Evolutionary conservation across 2,888 invertebrate species (phyloP), one percentile per base, ranked within the genome.

Genomic region (Thecophora atra): DNA sequence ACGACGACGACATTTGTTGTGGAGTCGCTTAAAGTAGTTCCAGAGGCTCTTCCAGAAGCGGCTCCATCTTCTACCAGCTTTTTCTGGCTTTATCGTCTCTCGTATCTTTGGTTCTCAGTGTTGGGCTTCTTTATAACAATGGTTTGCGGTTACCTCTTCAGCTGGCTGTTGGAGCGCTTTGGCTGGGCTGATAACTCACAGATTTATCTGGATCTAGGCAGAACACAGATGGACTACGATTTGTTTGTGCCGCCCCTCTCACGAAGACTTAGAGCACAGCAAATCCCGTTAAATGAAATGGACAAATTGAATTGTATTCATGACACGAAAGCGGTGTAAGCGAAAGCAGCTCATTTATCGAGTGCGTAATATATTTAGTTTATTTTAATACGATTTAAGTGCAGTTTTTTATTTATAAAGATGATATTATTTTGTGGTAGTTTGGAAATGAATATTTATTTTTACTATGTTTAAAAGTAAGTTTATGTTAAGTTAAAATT

Each of bases 61-160:
- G 52, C 56, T 28, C 68, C 54, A 28, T 5, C 15, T 2, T 19
- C 58, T 15, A 67, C 1, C 72, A 80, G 1, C 3, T 83, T 80
- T 70, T 78, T 81, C 42, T 93, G 91, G 87, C 83, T 91, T n/a
- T 91, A 91, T 80, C 89, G 91, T 75, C 84, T 93, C n/a, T 93
- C 93, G 0, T 93, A 93, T 80, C 86, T 92, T 85, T 93, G 92
- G 90, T 91, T 91, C 68, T 90, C 91, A 17, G 88, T 89, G 8
- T 78, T 90, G 15, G 91, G 90, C 37, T 83, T 89, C 63, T 11
- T 88, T 0, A 75, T 88, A 13, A 89, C 91, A 0, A 63, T 88
- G 11, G 56, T 87, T 3, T 78, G 88, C 26, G 91, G 91, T 21
- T 88, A 88, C 70, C 1, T 87, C 1, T 81, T 83, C 7, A 91